Percentiles rank a stretch among this genome's conserved stretches.
phyloP scores from a whole-genome alignment of 1,140 invertebrate species.

The Wasmannia auropunctata region DNA sequence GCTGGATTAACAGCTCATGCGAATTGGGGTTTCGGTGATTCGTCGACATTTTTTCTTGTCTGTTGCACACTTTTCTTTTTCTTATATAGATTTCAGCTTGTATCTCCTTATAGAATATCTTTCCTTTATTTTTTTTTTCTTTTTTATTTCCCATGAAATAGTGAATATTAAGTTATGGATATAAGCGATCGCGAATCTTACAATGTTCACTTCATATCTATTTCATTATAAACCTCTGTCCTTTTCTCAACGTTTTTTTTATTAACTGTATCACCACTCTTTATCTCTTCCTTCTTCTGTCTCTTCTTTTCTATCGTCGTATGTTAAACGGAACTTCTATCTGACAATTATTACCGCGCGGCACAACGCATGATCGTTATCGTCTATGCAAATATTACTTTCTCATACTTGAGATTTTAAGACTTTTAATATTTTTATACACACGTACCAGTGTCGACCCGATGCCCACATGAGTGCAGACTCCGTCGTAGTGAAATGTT shows the following conservation, averaged over 20 bases:
- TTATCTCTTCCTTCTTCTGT: conserved; percentile 36
- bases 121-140: conserved; percentile 56
- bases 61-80: conserved; percentile 51
- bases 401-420: conserved; percentile 55
- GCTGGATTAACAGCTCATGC: conserved; percentile 83
- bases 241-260: not conserved
- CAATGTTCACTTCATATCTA: conserved; percentile 11
- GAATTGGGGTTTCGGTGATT: conserved; percentile 81
- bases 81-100: conserved; percentile 46
- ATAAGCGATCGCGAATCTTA: conserved; percentile 32
- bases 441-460: conserved; percentile 70
- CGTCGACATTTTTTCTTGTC: conserved; percentile 66
- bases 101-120: conserved; percentile 56
- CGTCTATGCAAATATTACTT: conserved; percentile 54
- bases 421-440: conserved; percentile 38
- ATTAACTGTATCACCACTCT: conserved; percentile 21
- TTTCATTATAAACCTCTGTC: conserved; percentile 5
- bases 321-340: conserved; percentile 19
- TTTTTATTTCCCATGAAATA: conserved; percentile 22
- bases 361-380: conserved; percentile 52
- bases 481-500: conserved; percentile 71
- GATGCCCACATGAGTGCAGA: conserved; percentile 73
- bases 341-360: conserved; percentile 25
- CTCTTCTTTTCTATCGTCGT: conserved; percentile 28
- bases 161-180: conserved; percentile 25